Conservation (phyloP, 2,888 invertebrate species). For the Mythimna loreyi region DNA sequence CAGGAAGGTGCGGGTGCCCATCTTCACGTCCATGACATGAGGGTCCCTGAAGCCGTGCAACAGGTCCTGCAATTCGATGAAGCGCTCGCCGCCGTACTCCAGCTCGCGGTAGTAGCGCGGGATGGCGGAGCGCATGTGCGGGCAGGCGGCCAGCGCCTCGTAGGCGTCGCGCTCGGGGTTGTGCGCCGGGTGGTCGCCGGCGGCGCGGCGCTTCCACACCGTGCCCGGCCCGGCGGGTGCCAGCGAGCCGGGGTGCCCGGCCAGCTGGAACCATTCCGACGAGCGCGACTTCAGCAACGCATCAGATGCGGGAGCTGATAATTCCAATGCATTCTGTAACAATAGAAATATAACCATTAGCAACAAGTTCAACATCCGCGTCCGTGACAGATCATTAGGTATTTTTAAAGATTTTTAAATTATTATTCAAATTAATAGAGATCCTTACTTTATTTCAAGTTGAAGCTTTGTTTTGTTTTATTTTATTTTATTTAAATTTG, state of each 20-base stretch:
- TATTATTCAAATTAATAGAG: background rate
- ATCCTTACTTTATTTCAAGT: background rate
- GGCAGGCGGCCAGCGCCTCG: slow-evolving; percentile 94
- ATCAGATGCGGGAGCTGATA: slow-evolving; percentile 97
- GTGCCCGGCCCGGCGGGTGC: slow-evolving; percentile 98
- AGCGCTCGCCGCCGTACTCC: slow-evolving; percentile 94
- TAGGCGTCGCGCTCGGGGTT: slow-evolving; percentile 95
- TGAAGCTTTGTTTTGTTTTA: background rate
- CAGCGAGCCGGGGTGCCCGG: slow-evolving; percentile 98
- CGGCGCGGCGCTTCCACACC: slow-evolving; percentile 97
- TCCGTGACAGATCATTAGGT: background rate
- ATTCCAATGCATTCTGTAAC: slow-evolving; percentile 96
- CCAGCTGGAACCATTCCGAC: slow-evolving; percentile 96
- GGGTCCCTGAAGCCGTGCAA: slow-evolving; percentile 97
- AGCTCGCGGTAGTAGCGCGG: slow-evolving; percentile 96
- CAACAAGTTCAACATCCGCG: slow-evolving; percentile 9
- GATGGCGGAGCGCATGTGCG: slow-evolving; percentile 93
- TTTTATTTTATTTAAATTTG: background rate
- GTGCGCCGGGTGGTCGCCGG: slow-evolving; percentile 92
- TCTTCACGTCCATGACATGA: slow-evolving; percentile 99
- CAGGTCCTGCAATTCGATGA: slow-evolving; percentile 98
- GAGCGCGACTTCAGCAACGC: slow-evolving; percentile 94
- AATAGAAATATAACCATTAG: slow-evolving; percentile 69
- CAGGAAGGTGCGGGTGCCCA: slow-evolving; percentile 98
- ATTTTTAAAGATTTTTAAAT: background rate